Percentiles rank a stretch among this genome's conserved stretches.
phyloP scores from a whole-genome alignment of 2,888 invertebrate genomes.

The Pristionchus exspectatus region DNA sequence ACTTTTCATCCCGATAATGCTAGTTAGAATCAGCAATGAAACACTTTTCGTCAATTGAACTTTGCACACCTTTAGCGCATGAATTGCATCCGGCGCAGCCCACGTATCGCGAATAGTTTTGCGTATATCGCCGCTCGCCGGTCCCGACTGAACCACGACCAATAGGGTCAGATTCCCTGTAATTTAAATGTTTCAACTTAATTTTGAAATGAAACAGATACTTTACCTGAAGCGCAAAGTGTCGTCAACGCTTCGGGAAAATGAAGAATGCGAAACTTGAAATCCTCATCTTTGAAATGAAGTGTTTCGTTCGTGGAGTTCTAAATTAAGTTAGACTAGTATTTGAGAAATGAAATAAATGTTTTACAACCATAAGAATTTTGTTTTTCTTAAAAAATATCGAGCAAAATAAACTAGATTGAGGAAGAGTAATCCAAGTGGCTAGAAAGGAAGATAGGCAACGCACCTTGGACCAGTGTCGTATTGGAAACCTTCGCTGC shows the following conservation, averaged over 20 bases:
- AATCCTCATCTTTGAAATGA: neutral
- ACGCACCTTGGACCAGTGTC: neutral
- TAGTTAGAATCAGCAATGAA: too few relatives aligned
- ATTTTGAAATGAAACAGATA: neutral
- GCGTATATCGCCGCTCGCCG: neutral
- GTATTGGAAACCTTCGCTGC: neutral
- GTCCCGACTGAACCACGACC: neutral
- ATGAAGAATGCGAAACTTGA: neutral
- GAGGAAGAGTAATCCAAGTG: too few relatives aligned
- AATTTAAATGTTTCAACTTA: too few relatives aligned
- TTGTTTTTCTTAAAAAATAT: neutral
- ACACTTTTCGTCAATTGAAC: neutral
- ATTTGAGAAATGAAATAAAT: neutral
- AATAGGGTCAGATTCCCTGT: neutral
- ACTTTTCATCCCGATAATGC: too few relatives aligned
- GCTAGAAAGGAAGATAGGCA: neutral
- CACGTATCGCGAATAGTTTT: neutral
- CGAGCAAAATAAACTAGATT: neutral
- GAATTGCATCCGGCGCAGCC: neutral
- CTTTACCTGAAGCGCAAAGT: neutral
- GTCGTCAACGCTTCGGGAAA: neutral
- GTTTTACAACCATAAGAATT: neutral
- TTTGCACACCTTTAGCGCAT: neutral
- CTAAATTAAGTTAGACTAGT: neutral
- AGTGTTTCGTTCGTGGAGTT: neutral